Conservation (phyloP, 2,797 vertebrate species). For the Typhlichthys eigenmanni region DNA sequence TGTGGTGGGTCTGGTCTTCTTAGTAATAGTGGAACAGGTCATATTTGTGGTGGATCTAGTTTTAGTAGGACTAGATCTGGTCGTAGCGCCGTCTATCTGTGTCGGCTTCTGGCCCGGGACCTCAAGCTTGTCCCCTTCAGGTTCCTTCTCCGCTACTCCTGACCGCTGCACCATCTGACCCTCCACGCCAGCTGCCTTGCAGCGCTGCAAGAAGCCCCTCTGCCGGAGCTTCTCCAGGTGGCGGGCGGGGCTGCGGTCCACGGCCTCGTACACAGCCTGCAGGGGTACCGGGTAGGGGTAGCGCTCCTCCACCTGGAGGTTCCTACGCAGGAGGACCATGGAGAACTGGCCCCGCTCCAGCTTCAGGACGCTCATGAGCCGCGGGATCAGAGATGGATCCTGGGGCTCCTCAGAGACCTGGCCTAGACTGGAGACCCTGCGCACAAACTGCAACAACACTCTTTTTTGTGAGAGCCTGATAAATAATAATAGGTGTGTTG, state of each 20-base stretch:
- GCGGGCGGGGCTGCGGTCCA: conserved; percentile 82
- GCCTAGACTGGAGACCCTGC: conserved; percentile 81
- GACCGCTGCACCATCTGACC: conserved; percentile 75
- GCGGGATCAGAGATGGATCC: conserved; percentile 78
- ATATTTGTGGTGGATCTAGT: neutral
- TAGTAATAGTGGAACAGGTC: neutral
- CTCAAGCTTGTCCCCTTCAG: too few relatives aligned
- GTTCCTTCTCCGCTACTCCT: conserved; percentile 18
- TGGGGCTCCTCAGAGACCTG: conserved; percentile 80
- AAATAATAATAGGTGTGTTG: too few relatives aligned
- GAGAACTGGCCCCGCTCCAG: conserved; percentile 86
- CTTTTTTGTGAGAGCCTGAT: too few relatives aligned
- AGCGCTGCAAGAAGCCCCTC: conserved; percentile 85
- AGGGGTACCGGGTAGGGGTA: conserved; percentile 87
- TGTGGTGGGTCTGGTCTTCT: conserved; percentile 2
- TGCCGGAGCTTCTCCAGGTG: conserved; percentile 85
- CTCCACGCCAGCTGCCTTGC: conserved; percentile 83
- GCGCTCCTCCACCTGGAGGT: conserved; percentile 84
- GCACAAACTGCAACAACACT: conserved; percentile 2
- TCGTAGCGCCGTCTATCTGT: neutral
- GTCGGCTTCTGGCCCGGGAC: conserved; percentile 17
- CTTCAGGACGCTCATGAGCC: conserved; percentile 85
- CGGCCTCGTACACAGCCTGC: conserved; percentile 85
- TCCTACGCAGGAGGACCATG: conserved; percentile 87
- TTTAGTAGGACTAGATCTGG: neutral